A percentile compares a stretch with the other conserved stretches of the same genome.
phyloP scores from a whole-genome alignment of 2,797 vertebrate genomes.

The Falco berigora region DNA sequence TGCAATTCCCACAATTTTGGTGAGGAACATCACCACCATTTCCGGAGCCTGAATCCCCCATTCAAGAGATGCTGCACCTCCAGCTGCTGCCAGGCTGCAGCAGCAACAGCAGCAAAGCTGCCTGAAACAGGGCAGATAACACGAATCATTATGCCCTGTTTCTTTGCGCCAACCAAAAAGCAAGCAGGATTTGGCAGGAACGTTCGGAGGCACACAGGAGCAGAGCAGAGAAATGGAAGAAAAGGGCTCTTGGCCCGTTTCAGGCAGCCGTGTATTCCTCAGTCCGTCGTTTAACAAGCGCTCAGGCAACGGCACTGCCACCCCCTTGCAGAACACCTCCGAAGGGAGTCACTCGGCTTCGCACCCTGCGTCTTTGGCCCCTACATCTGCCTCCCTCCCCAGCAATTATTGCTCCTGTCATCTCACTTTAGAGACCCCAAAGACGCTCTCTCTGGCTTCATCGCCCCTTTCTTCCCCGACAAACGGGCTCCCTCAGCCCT shows the following conservation, averaged over 20 bases:
- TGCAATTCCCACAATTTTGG: background rate
- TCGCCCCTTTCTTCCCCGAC: background rate
- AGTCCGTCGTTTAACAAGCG: background rate
- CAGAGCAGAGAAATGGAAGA: background rate
- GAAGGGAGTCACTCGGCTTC: background rate
- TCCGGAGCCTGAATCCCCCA: background rate
- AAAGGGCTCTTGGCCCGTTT: background rate
- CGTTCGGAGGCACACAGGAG: background rate
- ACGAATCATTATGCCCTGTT: background rate
- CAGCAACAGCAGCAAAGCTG: background rate
- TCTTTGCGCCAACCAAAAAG: background rate
- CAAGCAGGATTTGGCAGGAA: background rate
- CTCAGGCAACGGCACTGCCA: background rate
- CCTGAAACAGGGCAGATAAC: background rate
- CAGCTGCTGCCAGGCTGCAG: background rate
- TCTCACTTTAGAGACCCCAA: background rate
- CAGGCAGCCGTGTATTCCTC: background rate
- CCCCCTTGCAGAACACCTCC: accelerated
- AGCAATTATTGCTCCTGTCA: background rate
- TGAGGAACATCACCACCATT: background rate
- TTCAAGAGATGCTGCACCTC: background rate
- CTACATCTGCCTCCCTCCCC: background rate
- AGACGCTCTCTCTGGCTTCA: background rate
- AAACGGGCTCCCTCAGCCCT: background rate
- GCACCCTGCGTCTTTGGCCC: background rate